Evolutionary conservation across 2,113 vertebrate species (phyloP), one percentile per base, ranked within the genome.

Genomic region (Gadus macrocephalus): DNA sequence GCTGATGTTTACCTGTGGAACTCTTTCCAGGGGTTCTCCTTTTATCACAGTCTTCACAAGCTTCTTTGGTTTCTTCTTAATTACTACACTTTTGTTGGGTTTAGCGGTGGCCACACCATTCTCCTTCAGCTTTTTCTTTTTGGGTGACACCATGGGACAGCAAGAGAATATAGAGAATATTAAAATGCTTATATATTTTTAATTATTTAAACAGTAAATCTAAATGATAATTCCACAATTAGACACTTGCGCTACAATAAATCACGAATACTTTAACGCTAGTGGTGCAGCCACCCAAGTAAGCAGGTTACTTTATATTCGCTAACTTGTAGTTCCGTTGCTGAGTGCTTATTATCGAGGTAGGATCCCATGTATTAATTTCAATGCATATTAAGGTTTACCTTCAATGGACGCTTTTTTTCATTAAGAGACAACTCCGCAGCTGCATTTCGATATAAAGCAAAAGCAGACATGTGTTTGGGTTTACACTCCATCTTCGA

Each of bases 391-490:
- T 62, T 42, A 4, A 28, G 66, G 0, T 72, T 2, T 88, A 92
- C 92, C 90, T 81, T 75, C 4, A 59, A 22, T 0, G 53, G 2
- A 15, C 75, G 6, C 35, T 76, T 78, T 49, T 81, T 79, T 14
- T 27, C 58, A 2, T 81, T 61, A 22, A 80, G 62, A 64, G 73
- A 2, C 1, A 4, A 2, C 1, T 77, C 71, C 58, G 56, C 0
- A 28, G 78, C 38, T 8, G 90, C 0, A 2, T 75, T 78, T 31
- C 89, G 77, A 82, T 92, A 93, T 38, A 89, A 63, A 17, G 79
- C 79, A 78, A 92, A 90, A 0, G 92, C 91, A 0, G 92, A 92
- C 91, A 90, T 86, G 81, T 81, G 88, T 90, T 84, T 86, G 81
- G 81, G 88, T 90, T 84, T 85, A 35, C 71, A 75, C 73, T 91